Base-by-base conservation (phyloP, 2,888 invertebrate species). In the Synanthedon myopaeformis region DNA sequence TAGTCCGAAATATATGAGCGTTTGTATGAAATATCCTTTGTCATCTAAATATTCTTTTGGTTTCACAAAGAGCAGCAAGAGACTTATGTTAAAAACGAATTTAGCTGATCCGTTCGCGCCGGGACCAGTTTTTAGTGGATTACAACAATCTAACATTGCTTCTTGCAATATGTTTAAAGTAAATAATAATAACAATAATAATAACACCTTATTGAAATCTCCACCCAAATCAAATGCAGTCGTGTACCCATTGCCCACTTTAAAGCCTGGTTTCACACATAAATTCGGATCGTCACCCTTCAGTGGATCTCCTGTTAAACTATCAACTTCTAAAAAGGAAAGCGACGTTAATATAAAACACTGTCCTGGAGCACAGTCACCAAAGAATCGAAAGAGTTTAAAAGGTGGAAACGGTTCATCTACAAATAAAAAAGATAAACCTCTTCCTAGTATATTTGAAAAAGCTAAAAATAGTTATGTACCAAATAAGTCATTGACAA, bases 51-150 rank as follows among this genome's bases (percentile, higher is more conserved):
- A 80, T 59, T 72, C 70, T 53, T 86, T 79, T 63, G 79, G 81
- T 4, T 85, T 79, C 62, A 69, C 83, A 19, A 86, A 83, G 70
- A 67, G 76, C 45, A 81, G 65, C 62, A 73, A 77, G 60, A 82
- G 81, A 56, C 78, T 81, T 54, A 58, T 84, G 12, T 61, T 86
- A 51, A 64, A 82, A 54, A 62, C 70, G 13, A 85, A 85, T 64
- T 67, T 82, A 6, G 79, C 83, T 3, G 88, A 88, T 61, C 84
- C 84, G 2, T 88, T 88, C 61, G 88, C 88, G 0, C 88, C 88
- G 3, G 88, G 87, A 3, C 88, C 88, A 10, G 88, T 88, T 3
- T 88, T 88, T 59, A 84, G 86, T 62, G 85, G 83, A n/a, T 70
- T 85, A 57, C 82, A 84, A 60, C 72, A 80, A 52, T 83, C 87